Conservation (phyloP, 2,888 invertebrate genomes). For the Drosophila setosimentum region DNA sequence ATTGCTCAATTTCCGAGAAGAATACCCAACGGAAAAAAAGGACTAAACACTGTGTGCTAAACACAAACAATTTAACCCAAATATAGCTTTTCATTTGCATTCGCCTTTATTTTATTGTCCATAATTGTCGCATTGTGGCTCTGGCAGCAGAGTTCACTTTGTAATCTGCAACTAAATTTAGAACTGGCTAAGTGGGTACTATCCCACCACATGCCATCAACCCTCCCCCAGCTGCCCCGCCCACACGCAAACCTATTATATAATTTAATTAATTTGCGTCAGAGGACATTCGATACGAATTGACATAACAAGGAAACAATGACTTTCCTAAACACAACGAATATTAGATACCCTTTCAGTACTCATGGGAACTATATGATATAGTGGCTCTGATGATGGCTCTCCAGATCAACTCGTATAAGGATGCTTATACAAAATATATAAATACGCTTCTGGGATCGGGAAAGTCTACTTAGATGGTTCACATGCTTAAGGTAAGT, state of each 20-base stretch:
- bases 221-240: fast-evolving
- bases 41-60: neutral
- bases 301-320: neutral
- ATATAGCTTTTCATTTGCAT: neutral
- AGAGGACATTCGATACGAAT: conserved; percentile 74
- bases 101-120: neutral
- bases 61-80: neutral
- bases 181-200: conserved; percentile 40
- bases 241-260: conserved; percentile 39
- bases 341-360: neutral
- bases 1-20: neutral
- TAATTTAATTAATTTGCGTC: conserved; percentile 78
- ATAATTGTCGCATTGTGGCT: conserved; percentile 1
- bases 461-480: neutral
- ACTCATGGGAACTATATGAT: neutral
- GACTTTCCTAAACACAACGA: neutral
- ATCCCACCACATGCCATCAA: fast-evolving
- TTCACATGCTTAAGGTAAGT: neutral
- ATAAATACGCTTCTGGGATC: neutral
- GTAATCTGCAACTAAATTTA: conserved; percentile 50
- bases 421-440: neutral
- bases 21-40: neutral
- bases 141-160: neutral
- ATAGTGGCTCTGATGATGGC: neutral
- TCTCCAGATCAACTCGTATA: neutral